These are phyloP conservation scores for Myzus persicae DNA, from an alignment of 1,140 invertebrate species.

Conservation along the genomic window DNA sequence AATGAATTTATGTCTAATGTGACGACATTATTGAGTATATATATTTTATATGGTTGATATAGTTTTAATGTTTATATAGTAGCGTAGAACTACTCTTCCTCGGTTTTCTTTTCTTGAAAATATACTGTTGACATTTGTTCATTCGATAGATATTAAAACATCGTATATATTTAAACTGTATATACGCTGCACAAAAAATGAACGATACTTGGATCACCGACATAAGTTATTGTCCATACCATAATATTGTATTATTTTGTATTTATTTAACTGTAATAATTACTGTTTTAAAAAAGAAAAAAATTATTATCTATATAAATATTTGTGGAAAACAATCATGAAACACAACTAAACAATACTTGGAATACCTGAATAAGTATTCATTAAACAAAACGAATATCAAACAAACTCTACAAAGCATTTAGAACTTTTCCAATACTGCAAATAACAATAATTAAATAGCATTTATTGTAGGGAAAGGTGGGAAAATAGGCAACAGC, in stretches of 20 bases:
- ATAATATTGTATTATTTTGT: neutral
- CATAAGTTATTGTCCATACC: neutral
- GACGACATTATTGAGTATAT: too few species aligned
- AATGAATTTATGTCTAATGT: too few species aligned
- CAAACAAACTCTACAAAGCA: neutral
- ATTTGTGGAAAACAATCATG: neutral
- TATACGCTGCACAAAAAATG: neutral
- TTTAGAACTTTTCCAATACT: neutral
- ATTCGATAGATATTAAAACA: neutral
- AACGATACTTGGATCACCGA: neutral
- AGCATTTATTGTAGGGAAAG: neutral
- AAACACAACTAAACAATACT: neutral
- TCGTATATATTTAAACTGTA: too few species aligned
- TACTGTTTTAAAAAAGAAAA: too few species aligned
- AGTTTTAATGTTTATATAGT: too few species aligned
- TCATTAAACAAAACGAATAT: neutral
- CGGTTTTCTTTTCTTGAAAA: neutral
- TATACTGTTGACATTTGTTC: neutral
- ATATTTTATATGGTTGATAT: too few species aligned
- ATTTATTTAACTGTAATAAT: neutral
- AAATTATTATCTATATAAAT: neutral
- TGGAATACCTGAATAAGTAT: neutral
- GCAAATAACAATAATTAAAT: neutral
- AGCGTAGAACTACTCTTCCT: neutral
- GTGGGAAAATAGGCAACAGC: neutral